Percentiles rank a stretch among this genome's conserved stretches.
Conservation (phyloP, 2,888 invertebrate species). For the Brachynemurus nebulosus region DNA sequence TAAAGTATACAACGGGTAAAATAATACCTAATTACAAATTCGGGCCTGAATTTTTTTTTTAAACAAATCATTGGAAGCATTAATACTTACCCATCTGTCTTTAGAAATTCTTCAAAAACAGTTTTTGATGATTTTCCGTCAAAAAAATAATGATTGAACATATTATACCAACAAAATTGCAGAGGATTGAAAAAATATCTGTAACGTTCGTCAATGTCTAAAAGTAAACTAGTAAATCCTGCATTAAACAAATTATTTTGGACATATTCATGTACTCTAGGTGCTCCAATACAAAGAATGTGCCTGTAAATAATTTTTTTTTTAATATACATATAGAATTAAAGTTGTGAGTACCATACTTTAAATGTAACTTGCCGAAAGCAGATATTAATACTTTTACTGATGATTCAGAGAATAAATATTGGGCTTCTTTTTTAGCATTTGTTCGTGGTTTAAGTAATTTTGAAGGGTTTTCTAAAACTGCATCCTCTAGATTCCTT, state of each 20-base stretch:
- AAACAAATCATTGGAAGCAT: slow-evolving; percentile 3
- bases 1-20: too few relatives aligned
- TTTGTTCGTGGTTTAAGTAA: slow-evolving; percentile 55
- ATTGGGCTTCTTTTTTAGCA: slow-evolving; percentile 76
- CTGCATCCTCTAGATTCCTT: slow-evolving; percentile 39
- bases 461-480: slow-evolving; percentile 46
- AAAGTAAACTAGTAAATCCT: slow-evolving; percentile 45
- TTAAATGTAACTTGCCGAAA: slow-evolving; percentile 6
- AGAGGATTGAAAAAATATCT: slow-evolving; percentile 46
- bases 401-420: slow-evolving; percentile 42
- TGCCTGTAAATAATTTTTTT: too few relatives aligned
- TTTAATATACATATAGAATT: too few relatives aligned
- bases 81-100: slow-evolving; percentile 35
- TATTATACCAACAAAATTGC: slow-evolving; percentile 71
- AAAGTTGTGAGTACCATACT: too few relatives aligned
- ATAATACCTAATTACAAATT: too few relatives aligned
- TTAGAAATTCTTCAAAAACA: slow-evolving; percentile 47
- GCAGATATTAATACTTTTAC: not conserved
- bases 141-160: slow-evolving; percentile 84
- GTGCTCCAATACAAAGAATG: slow-evolving; percentile 76
- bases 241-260: slow-evolving; percentile 24
- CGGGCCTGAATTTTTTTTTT: too few relatives aligned
- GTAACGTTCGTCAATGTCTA: slow-evolving; percentile 71
- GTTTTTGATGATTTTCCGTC: slow-evolving; percentile 39
- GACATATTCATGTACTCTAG: slow-evolving; percentile 63